These are phyloP conservation scores for Thrips palmi DNA, from an alignment of 1,140 invertebrate species.

Conservation along the genomic window DNA sequence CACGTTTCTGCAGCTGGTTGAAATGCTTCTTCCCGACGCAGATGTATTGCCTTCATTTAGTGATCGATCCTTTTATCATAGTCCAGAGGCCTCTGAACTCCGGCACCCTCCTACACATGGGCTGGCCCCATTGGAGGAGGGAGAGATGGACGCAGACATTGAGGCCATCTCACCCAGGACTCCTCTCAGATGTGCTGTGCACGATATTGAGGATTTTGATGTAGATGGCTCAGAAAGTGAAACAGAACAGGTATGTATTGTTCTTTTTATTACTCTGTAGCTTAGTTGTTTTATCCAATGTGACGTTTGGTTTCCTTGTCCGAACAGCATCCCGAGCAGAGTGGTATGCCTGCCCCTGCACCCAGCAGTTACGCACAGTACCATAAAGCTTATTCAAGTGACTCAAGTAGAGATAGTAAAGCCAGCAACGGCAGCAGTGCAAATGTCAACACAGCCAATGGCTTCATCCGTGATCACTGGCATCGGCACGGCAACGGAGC, in stretches of 20 bases:
- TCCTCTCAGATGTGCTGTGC: too few species aligned
- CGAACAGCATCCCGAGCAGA: slow-evolving; percentile 18
- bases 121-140: slow-evolving; percentile 11
- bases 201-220: slow-evolving; percentile 15
- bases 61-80: slow-evolving; percentile 61
- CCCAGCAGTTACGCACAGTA: too few species aligned
- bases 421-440: slow-evolving; percentile 25
- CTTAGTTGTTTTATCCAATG: slow-evolving; percentile 12
- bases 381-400: slow-evolving; percentile 20
- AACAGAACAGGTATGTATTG: neutral
- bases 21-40: slow-evolving; percentile 36
- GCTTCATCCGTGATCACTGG: too few species aligned
- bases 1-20: slow-evolving; percentile 63
- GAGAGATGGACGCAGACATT: slow-evolving; percentile 17
- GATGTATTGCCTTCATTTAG: slow-evolving; percentile 35
- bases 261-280: neutral
- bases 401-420: slow-evolving; percentile 24
- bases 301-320: slow-evolving; percentile 11
- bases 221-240: slow-evolving; percentile 8
- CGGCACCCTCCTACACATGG: slow-evolving; percentile 18
- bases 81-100: slow-evolving; percentile 37
- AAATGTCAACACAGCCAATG: slow-evolving; percentile 17
- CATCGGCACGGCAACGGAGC: too few species aligned
- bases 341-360: too few species aligned
- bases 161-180: slow-evolving; percentile 18